Evolutionary conservation across 1,140 invertebrate species (phyloP), one percentile per base, ranked within the genome.

Genomic region (Samia ricini): DNA sequence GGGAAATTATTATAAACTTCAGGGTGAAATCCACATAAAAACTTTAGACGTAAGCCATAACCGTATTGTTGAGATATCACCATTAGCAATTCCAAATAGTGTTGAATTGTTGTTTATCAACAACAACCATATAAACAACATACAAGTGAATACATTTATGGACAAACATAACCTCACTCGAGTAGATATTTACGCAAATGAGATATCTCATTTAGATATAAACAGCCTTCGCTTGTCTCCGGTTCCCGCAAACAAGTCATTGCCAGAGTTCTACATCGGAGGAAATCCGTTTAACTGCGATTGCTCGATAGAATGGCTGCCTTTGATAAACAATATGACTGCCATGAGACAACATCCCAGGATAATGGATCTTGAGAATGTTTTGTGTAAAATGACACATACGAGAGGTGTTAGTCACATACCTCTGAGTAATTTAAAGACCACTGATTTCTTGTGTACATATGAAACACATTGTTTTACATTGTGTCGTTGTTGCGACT

Each of bases 401-500:
- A 94, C 95, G 0, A 91, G 94, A 59, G 93, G 94, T 10, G 92
- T 88, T 23, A 83, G 94, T 4, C 94, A 95, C 36, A 92, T 95
- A 68, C 92, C 95, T 0, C 81, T 95, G 24, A 94, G 93, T 66
- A 87, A 86, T 73, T 72, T 89, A 29, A 93, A 94, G 69, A 92
- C 95, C 0, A 94, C 95, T 61, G 95, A 98, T 74, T 98, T 98
- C 82, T 92, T 98, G 60, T 98, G 97, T 76, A 94, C 94, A 23
- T 98, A 98, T 85, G 95, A 96, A 73, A 96, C 96, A 1, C 97
- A 98, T 83, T 98, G 97, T 86, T 98, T 98, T 77, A 95, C 97
- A 7, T 82, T 98, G 50, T 98, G 97, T 77, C 96, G 97, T 69
- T 98, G 97, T 89, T 98, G 97, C 77, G 97, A 98, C 74, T 98